Conservation (phyloP, 2,113 vertebrate genomes). For the Carassius gibelio region DNA sequence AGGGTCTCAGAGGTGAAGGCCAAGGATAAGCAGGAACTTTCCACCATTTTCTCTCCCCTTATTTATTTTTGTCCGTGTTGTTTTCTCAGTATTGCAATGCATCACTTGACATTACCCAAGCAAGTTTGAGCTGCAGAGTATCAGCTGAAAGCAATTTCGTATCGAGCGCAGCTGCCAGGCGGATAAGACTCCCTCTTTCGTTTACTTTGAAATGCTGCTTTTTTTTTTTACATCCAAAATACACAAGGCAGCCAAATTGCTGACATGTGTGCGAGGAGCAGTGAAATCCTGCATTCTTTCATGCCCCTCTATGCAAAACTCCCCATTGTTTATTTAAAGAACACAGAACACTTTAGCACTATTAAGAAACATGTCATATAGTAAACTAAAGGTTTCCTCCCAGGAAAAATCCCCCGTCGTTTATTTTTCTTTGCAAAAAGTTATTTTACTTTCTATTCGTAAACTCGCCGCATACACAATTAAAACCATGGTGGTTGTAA, state of each 20-base stretch:
- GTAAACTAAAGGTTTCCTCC: conserved; percentile 85
- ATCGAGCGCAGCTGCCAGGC: conserved; percentile 89
- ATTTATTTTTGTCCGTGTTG: conserved; percentile 80
- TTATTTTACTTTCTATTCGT: conserved; percentile 80
- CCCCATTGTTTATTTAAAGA: conserved; percentile 95
- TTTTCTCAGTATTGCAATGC: conserved; percentile 84
- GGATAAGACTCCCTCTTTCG: conserved; percentile 91
- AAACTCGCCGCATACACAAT: conserved; percentile 75
- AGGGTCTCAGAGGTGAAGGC: conserved; percentile 51
- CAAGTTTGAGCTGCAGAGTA: conserved; percentile 85
- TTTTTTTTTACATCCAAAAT: conserved; percentile 90
- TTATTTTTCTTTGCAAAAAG: conserved; percentile 83
- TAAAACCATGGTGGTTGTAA: conserved; percentile 64
- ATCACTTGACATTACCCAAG: conserved; percentile 89
- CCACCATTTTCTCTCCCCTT: conserved; percentile 72
- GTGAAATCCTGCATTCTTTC: conserved; percentile 89
- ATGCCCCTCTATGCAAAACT: conserved; percentile 88
- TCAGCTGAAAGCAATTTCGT: conserved; percentile 98
- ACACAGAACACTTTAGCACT: conserved; percentile 92
- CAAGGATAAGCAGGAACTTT: conserved; percentile 74
- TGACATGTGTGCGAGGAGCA: conserved; percentile 92
- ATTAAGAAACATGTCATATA: conserved; percentile 87
- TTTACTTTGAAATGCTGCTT: conserved; percentile 94
- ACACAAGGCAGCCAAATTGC: conserved; percentile 97
- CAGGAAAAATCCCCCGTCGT: conserved; percentile 80